phyloP scores from a whole-genome alignment of 1,140 invertebrate genomes.

The Drosophila hydei region DNA sequence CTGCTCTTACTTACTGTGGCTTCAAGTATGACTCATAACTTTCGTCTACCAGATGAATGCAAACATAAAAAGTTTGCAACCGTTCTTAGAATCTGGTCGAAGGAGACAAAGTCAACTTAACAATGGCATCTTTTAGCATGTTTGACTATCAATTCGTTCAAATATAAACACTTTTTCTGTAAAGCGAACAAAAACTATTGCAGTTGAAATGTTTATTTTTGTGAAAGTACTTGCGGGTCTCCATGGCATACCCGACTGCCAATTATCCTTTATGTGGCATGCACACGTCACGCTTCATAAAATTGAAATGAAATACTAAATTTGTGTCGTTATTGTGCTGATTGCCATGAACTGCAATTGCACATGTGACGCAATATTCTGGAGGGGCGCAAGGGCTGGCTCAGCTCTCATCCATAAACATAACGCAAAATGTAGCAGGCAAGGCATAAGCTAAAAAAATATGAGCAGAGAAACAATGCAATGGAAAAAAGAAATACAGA shows the following conservation, averaged over 20 bases:
- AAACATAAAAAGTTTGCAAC: slow-evolving; percentile 4
- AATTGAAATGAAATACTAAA: slow-evolving; percentile 78
- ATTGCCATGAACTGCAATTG: slow-evolving; percentile 79
- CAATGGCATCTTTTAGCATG: slow-evolving; percentile 5
- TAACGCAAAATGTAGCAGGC: slow-evolving; percentile 47
- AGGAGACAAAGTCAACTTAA: slow-evolving; percentile 1
- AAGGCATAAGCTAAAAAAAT: slow-evolving; percentile 18
- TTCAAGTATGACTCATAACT: not conserved
- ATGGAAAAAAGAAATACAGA: slow-evolving; percentile 10
- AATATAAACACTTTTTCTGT: slow-evolving; percentile 7
- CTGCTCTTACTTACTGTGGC: not conserved
- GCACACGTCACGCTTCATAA: slow-evolving; percentile 70
- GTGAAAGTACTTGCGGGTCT: slow-evolving; percentile 13
- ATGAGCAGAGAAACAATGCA: not conserved
- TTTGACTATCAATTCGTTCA: slow-evolving; percentile 8
- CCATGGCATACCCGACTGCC: slow-evolving; percentile 44
- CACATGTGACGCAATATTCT: slow-evolving; percentile 45
- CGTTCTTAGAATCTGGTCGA: not conserved
- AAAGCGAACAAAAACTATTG: slow-evolving; percentile 9
- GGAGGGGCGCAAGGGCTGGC: slow-evolving; percentile 9
- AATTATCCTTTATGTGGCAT: slow-evolving; percentile 65
- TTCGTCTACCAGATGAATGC: not conserved
- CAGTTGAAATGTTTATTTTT: slow-evolving; percentile 28
- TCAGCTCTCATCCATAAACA: slow-evolving; percentile 56
- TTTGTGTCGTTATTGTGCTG: slow-evolving; percentile 66